phyloP scores from a whole-genome alignment of 2,888 invertebrate species.

The Nipponacmea schrenckii region DNA sequence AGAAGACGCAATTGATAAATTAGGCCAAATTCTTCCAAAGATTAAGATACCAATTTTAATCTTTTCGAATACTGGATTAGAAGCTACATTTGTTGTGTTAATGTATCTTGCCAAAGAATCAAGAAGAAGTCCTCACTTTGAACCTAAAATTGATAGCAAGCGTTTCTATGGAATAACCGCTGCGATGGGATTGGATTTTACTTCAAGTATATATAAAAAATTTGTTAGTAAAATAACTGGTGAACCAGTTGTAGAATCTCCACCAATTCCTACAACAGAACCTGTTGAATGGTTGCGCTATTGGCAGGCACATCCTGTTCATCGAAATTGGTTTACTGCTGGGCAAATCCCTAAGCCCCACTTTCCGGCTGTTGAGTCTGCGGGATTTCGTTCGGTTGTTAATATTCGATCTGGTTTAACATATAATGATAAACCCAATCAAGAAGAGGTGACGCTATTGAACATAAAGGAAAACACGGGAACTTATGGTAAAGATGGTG shows the following conservation, averaged over 20 bases:
- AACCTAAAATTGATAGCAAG: constrained; percentile 44
- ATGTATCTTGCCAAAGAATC: constrained; percentile 51
- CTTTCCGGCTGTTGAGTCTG: constrained; percentile 38
- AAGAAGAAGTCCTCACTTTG: constrained; percentile 37
- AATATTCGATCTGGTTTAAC: constrained; percentile 48
- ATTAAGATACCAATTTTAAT: constrained; percentile 40
- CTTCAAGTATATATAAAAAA: constrained; percentile 39
- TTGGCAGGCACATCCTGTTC: constrained; percentile 56
- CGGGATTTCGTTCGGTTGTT: constrained; percentile 50
- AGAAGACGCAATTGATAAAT: constrained; percentile 46
- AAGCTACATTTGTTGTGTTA: constrained; percentile 48
- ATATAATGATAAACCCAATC: constrained; percentile 42
- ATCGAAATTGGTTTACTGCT: constrained; percentile 51
- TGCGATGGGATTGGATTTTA: constrained; percentile 53
- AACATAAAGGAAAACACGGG: constrained; percentile 49
- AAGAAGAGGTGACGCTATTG: constrained; percentile 53
- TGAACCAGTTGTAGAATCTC: constrained; percentile 41
- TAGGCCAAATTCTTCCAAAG: constrained; percentile 30
- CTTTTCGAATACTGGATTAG: constrained; percentile 46
- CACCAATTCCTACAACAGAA: constrained; percentile 39
- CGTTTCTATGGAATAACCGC: constrained; percentile 48
- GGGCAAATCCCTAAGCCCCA: constrained; percentile 56
- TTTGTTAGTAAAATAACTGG: constrained; percentile 49
- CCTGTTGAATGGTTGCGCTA: constrained; percentile 53
- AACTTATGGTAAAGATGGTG: constrained; percentile 43